Base-by-base conservation (phyloP, 2,113 vertebrate species). In the Esox niger region DNA sequence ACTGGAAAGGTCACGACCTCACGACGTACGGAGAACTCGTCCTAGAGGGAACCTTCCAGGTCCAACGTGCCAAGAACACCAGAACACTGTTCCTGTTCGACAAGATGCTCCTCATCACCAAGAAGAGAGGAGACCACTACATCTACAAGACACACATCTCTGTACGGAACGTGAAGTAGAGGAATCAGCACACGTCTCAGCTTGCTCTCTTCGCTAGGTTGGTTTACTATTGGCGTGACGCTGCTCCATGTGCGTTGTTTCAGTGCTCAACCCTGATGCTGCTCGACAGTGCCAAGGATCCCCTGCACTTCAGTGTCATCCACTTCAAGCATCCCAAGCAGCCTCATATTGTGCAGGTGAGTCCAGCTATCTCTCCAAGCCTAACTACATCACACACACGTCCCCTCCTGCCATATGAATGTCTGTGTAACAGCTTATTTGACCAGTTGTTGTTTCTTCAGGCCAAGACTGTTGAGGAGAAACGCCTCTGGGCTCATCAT, bases 191-290 rank as follows among this genome's bases (percentile, higher is more conserved):
- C 21, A 66, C 5, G n/a, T 13, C 47, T 15, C 4, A 21, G 17
- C n/a, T 52, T 2, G n/a, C 47, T 52, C 6, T 52, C 6, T 52
- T n/a, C n/a, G n/a, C n/a, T 52, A 23, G 47, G 20, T 23, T 52
- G 47, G 47, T 21, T 49, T 49, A 49, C 20, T 20, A 6, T 49
- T 49, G 11, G 35, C 3, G 13, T 43, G 17, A 43, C 38, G 15
- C 17, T 52, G 5, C 47, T 52, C n/a, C 47, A 1, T 75, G 31
- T 30, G 31, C n/a, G n/a, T n/a, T n/a, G 8, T 86, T 81, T 0
- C 84, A 98, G 97, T 98, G 97, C 64, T 95, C 96, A 56, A 96
- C 94, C 0, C 79, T 98, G 74, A 99, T 99, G 97, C 85, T 98
- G 70, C 96, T 98, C 0, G 97, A 97, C 82, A 95, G 93, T 63